Base-by-base conservation (phyloP, 2,113 vertebrate species). In the Corvus hawaiiensis region DNA sequence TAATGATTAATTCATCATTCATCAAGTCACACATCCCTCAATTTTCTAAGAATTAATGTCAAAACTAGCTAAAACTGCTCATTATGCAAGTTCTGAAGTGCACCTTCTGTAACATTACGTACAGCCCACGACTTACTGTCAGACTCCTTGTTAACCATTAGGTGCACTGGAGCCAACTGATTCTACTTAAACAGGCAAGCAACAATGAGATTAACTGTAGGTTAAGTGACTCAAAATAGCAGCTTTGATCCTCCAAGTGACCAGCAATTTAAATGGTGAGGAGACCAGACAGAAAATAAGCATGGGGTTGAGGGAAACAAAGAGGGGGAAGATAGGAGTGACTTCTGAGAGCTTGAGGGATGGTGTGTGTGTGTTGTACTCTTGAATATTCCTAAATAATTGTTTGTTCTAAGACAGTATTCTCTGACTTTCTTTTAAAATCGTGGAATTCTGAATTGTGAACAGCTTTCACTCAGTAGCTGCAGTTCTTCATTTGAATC, bases 151-250 rank as follows among this genome's bases (percentile, higher is more conserved):
- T 67, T 90, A 84, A 67, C 83, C 24, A 10, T 68, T 67, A 74
- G 48, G 16, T 92, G 32, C 48, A 23, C 28, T 9, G 28, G 67
- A 93, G 85, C 74, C 51, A 84, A 35, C 55, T 95, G 93, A 93
- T 92, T 95, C 79, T 77, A 30, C 73, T 93, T 96, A 68, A 81
- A 88, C 23, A 56, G 79, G 73, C 72, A 66, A 68, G 44, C 56
- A 91, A 94, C 93, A 93, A 59, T 95, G 78, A 93, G 88, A 93
- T 97, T 96, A 95, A 72, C 80, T 1, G 3, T 78, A 86, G 59
- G 83, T 83, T 92, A 92, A 81, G 41, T 75, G 88, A 43, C 90
- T 94, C 79, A 92, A 94, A 96, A 96, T 97, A 97, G 92, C 90
- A 93, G 43, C 82, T 97, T 96, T 84, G 90, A 96, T 96, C 92